A percentile compares a stretch with the other conserved stretches of the same genome.
These are phyloP conservation scores for Troides aeacus DNA, from an alignment of 2,888 invertebrate species.

Conservation along the genomic window DNA sequence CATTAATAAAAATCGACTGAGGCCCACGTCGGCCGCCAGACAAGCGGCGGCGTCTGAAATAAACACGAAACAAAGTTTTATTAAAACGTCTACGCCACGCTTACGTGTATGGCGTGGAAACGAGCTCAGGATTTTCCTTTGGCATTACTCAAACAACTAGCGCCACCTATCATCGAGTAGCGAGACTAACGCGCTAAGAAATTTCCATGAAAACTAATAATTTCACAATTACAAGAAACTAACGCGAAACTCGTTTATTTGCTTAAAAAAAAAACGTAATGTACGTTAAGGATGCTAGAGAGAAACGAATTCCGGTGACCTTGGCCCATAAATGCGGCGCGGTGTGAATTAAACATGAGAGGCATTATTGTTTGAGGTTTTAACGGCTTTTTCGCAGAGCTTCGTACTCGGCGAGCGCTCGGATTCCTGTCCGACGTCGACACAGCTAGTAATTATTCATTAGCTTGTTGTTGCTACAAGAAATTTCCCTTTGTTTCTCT, in stretches of 20 bases:
- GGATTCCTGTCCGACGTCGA: slow-evolving; percentile 32
- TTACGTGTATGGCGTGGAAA: slow-evolving; percentile 53
- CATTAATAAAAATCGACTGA: slow-evolving; percentile 51
- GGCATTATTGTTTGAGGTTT: slow-evolving; percentile 62
- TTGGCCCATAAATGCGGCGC: slow-evolving; percentile 71
- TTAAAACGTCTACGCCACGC: slow-evolving; percentile 53
- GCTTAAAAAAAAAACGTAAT: background rate
- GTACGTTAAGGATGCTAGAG: slow-evolving; percentile 47
- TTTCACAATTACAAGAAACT: background rate
- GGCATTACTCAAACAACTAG: slow-evolving; percentile 33
- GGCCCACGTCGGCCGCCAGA: slow-evolving; percentile 41
- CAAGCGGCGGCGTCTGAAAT: slow-evolving; percentile 53
- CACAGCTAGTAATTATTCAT: slow-evolving; percentile 16
- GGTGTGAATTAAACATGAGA: slow-evolving; percentile 72
- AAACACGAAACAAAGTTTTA: slow-evolving; percentile 65
- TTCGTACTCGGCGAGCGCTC: slow-evolving; percentile 37
- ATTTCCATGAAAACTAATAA: background rate
- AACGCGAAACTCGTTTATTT: too few species aligned
- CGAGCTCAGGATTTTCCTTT: slow-evolving; percentile 33
- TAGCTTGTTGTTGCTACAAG: slow-evolving; percentile 13
- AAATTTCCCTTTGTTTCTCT: slow-evolving; percentile 4
- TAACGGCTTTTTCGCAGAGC: slow-evolving; percentile 56
- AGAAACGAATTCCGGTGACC: slow-evolving; percentile 72
- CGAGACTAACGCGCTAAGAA: slow-evolving; percentile 42
- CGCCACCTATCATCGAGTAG: slow-evolving; percentile 72